Conservation (phyloP, 2,113 vertebrate species). For the Myiozetetes cayanensis region DNA sequence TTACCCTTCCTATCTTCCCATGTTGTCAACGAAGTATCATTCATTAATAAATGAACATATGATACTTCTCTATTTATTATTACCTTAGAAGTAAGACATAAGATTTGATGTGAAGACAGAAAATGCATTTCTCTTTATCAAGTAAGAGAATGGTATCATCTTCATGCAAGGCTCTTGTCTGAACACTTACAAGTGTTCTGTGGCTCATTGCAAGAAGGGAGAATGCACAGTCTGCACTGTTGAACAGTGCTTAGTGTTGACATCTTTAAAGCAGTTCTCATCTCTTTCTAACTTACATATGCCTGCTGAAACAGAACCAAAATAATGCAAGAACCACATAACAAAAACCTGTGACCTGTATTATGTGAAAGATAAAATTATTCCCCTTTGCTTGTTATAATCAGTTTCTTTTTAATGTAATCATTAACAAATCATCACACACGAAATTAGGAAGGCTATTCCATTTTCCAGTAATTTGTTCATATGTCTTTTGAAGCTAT, state of each 20-base stretch:
- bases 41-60: not conserved
- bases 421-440: slow-evolving; percentile 2
- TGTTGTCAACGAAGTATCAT: not conserved
- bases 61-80: not conserved
- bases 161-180: not conserved
- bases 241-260: not conserved
- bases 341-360: not conserved
- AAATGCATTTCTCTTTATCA: not conserved
- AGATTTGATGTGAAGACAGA: not conserved
- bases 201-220: not conserved
- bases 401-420: not conserved
- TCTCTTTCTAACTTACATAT: not conserved
- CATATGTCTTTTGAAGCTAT: not conserved
- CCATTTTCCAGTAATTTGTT: slow-evolving; percentile 25
- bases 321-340: not conserved
- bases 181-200: not conserved
- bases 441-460: not conserved
- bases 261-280: not conserved
- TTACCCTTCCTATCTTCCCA: not conserved
- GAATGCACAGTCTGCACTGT: not conserved
- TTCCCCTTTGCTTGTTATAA: not conserved
- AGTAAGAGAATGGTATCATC: not conserved
- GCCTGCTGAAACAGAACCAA: not conserved
- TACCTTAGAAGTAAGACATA: not conserved
- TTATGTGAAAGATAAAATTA: not conserved